Evolutionary conservation across 2,113 vertebrate species (phyloP), one percentile per base, ranked within the genome.

Genomic region (Poicephalus gulielmi): DNA sequence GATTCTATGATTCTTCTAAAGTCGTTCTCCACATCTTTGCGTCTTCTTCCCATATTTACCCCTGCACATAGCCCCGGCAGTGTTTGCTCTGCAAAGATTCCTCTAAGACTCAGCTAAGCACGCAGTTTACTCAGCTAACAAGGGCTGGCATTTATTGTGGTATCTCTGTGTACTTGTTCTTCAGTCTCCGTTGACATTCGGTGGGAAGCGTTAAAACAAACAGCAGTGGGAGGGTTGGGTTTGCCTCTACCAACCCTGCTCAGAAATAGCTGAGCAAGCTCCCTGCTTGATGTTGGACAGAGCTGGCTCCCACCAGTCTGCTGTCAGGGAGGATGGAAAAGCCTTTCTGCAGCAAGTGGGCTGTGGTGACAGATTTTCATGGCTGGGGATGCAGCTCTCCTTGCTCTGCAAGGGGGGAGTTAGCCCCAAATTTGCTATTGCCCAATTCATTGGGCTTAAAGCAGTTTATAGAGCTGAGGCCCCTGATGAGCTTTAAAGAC

Each of bases 121-220:
- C 86, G 88, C 92, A 86, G 86, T 97, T 98, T 97, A 73, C 96
- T 97, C 86, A 88, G 96, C 97, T 98, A 98, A 98, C 98, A 98
- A 96, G 91, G 92, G 84, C 88, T 92, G 96, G 95, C 92, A 94
- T 96, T 98, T 97, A 71, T 91, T 89, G 96, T 68, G 92, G 88
- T 57, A 71, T 90, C 80, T 75, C 19, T 97, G 96, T 98, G 98
- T 98, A 94, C 97, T 97, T 78, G 86, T 82, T 97, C 97, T 88
- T 46, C 71, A 85, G 94, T 75, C 93, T 97, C 89, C 24, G 74
- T 94, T 97, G 97, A 96, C 96, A 95, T 94, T 94, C 88, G 69
- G 95, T 87, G 96, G 96, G 96, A 97, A 97, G 96, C 67, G 37
- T 73, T 89, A 96, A 91, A 23, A 39, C 95, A 97, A 97, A 97